These are phyloP conservation scores for Euplagia quadripunctaria DNA, from an alignment of 2,888 invertebrate species.

Conservation along the genomic window DNA sequence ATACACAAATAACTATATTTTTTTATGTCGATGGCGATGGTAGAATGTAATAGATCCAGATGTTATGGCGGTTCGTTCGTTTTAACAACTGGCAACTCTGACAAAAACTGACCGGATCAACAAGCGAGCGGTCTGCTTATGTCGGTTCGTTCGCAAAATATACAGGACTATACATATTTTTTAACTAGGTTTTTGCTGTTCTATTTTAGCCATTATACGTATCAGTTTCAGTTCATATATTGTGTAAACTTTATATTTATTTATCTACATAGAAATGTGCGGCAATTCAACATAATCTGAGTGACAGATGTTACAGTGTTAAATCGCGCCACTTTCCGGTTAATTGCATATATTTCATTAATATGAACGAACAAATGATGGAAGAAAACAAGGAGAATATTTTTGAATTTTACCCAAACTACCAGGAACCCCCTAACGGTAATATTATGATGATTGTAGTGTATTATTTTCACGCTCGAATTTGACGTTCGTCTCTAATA, in stretches of 20 bases:
- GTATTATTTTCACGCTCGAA: slow-evolving; percentile 36
- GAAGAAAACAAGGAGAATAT: slow-evolving; percentile 65
- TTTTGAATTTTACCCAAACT: slow-evolving; percentile 58
- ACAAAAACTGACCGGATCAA: slow-evolving; percentile 70
- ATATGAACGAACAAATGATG: slow-evolving; percentile 56
- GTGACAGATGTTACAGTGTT: slow-evolving; percentile 79
- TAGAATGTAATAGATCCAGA: slow-evolving; percentile 6
- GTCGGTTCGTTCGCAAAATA: slow-evolving; percentile 51
- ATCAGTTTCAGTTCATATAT: slow-evolving; percentile 26
- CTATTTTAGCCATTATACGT: slow-evolving; percentile 27
- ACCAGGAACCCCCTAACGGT: slow-evolving; percentile 64
- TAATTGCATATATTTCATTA: slow-evolving; percentile 52
- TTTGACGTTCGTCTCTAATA: slow-evolving; percentile 61
- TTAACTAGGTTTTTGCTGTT: slow-evolving; percentile 32
- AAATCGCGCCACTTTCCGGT: slow-evolving; percentile 75
- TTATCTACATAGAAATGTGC: slow-evolving; percentile 61
- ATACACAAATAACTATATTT: too few species aligned
- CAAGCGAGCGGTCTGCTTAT: slow-evolving; percentile 69
- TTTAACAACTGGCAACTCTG: slow-evolving; percentile 60
- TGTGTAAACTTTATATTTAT: slow-evolving; percentile 33
- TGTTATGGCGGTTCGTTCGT: slow-evolving; percentile 17
- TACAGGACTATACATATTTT: slow-evolving; percentile 32
- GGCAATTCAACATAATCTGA: slow-evolving; percentile 58
- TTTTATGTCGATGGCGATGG: not conserved
- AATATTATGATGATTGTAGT: slow-evolving; percentile 45